Evolutionary conservation across 2,888 invertebrate species (phyloP).

Genomic region (Phyto melanocephala): DNA sequence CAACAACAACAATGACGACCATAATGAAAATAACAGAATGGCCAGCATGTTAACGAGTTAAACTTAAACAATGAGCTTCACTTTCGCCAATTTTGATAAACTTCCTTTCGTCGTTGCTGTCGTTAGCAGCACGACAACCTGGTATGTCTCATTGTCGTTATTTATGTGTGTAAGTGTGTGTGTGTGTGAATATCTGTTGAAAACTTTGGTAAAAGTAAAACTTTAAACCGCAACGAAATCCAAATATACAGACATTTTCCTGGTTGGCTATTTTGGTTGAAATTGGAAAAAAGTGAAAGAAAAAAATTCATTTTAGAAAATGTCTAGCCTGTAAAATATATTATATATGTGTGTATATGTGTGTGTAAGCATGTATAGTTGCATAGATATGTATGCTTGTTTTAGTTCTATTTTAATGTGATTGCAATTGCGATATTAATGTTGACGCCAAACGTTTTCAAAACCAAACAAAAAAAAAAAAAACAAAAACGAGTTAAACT

Average conservation of each 20-base stretch:
- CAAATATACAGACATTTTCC: slow-evolving; percentile 32
- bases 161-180: not conserved
- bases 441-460: slow-evolving; percentile 56
- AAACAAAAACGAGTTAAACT: slow-evolving; percentile 47
- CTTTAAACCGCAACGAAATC: slow-evolving; percentile 39
- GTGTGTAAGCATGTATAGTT: too few species aligned
- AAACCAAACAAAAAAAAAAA: too few species aligned
- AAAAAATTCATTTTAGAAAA: slow-evolving; percentile 25
- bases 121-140: not conserved
- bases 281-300: slow-evolving; percentile 16
- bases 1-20: not conserved
- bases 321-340: slow-evolving; percentile 49
- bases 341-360: not conserved
- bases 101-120: slow-evolving; percentile 34
- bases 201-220: slow-evolving; percentile 35
- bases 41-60: slow-evolving; percentile 54
- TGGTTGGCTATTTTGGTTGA: slow-evolving; percentile 54
- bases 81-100: slow-evolving; percentile 62
- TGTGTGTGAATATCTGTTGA: not conserved
- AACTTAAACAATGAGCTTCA: slow-evolving; percentile 57
- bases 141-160: not conserved
- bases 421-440: slow-evolving; percentile 71
- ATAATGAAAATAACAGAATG: not conserved
- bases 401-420: slow-evolving; percentile 69
- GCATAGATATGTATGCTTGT: slow-evolving; percentile 19